Base-by-base conservation (phyloP, 2,113 vertebrate genomes). In the Clarias macrocephalus region DNA sequence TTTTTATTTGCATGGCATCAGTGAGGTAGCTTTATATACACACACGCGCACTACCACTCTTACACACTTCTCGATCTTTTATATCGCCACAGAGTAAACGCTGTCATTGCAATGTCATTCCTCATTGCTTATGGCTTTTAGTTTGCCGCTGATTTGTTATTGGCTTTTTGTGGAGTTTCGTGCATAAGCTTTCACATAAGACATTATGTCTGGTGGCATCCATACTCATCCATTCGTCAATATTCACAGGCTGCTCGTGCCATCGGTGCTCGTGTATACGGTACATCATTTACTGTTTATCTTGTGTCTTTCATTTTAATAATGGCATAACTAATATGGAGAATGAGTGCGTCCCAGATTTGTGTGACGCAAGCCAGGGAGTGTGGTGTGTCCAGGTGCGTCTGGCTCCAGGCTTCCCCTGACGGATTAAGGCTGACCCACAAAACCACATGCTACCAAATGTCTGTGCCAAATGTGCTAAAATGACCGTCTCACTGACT, bases 401-500 rank as follows among this genome's bases (percentile, higher is more conserved):
- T 73, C 82, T 76, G 85, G 48, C 59, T 54, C 4, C 19, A 16
- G 16, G 54, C 80, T n/a, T 48, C 56, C 56, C 77, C 52, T 68
- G 60, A 76, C 37, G 23, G 80, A 86, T 90, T 80, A 84, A 25
- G 25, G 63, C 82, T 91, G 88, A 88, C 88, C 85, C 79, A 90
- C 83, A 86, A 89, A 90, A 85, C 80, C 89, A 90, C 85, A 87
- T 76, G 86, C 72, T 85, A 54, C 77, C 87, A 57, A 82, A 56
- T 65, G 84, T 77, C 79, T 72, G 83, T 87, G 25, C 77, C 88
- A 76, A 86, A 84, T 83, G 56, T 87, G 83, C 79, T 86, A 73
- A 87, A 82, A 79, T 87, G 88, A 86, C 86, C 60, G 68, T 80
- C 6, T n/a, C 48, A 81, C 86, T 94, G 66, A 93, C 86, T 28